A percentile compares a stretch with the other conserved stretches of the same genome.
phyloP scores from a whole-genome alignment of 2,888 invertebrate genomes.

The Phaedon cochleariae region DNA sequence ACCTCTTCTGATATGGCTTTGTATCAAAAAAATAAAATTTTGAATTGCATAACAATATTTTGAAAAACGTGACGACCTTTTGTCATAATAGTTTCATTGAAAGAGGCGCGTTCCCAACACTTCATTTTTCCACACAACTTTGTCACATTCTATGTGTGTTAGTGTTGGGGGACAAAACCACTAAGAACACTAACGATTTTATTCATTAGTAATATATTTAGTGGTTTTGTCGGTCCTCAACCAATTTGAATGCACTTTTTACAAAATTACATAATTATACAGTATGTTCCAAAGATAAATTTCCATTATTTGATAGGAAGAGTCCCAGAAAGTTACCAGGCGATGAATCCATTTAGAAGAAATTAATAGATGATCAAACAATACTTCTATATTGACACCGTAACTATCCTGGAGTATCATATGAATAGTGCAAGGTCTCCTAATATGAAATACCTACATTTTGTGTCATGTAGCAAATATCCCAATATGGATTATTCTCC shows the following conservation, averaged over 20 bases:
- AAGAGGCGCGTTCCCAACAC: constrained; percentile 40
- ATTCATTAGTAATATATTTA: constrained; percentile 16
- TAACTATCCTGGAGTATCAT: too few relatives aligned
- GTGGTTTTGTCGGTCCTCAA: constrained; percentile 34
- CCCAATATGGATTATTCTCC: too few relatives aligned
- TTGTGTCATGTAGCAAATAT: too few relatives aligned
- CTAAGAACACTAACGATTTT: constrained; percentile 25
- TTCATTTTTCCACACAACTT: constrained; percentile 31
- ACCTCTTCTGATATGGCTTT: too few relatives aligned
- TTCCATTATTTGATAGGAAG: too few relatives aligned
- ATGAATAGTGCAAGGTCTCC: too few relatives aligned
- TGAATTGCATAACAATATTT: neutral
- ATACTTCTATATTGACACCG: too few relatives aligned
- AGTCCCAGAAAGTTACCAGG: neutral
- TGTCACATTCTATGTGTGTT: constrained; percentile 26
- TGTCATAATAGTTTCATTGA: constrained; percentile 25
- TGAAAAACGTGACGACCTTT: constrained; percentile 37
- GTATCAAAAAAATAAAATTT: too few relatives aligned
- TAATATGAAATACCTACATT: too few relatives aligned
- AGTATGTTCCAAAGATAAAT: neutral
- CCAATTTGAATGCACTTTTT: constrained; percentile 37
- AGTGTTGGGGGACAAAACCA: constrained; percentile 29
- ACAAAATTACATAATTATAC: neutral
- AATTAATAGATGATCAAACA: too few relatives aligned
- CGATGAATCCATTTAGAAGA: too few relatives aligned